Percentiles rank a stretch among this genome's conserved stretches.
Evolutionary conservation across 2,797 vertebrate species (phyloP).

Genomic region (Anolis apletophallus): DNA sequence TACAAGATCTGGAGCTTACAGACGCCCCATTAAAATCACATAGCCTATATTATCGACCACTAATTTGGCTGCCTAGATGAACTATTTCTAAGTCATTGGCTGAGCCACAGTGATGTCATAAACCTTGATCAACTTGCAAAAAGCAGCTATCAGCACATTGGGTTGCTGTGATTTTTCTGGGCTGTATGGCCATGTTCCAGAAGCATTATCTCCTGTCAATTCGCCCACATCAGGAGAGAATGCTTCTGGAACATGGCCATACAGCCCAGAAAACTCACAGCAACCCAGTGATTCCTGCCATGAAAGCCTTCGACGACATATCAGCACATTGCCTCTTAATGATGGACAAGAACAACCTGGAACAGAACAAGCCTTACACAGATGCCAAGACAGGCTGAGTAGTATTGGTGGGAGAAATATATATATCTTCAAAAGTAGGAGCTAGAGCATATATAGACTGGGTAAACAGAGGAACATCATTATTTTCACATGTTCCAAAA

Average conservation of each 20-base stretch:
- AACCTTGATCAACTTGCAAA: background rate
- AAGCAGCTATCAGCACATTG: background rate
- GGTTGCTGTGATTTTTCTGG: too few relatives aligned
- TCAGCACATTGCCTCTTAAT: background rate
- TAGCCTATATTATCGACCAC: background rate
- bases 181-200: too few relatives aligned
- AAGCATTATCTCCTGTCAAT: too few relatives aligned
- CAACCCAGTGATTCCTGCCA: too few relatives aligned
- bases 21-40: background rate
- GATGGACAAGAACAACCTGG: background rate
- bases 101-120: background rate
- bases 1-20: background rate
- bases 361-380: background rate
- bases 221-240: too few relatives aligned
- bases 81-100: too few relatives aligned
- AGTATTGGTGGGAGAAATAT: background rate
- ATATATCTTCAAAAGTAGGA: background rate
- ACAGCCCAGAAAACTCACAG: too few relatives aligned
- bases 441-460: too few relatives aligned
- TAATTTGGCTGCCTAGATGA: background rate
- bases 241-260: too few relatives aligned
- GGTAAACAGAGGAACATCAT: background rate
- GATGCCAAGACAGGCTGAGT: too few relatives aligned
- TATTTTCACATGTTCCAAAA: background rate
- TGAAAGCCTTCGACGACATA: background rate